Percentiles rank a stretch among this genome's conserved stretches.
Evolutionary conservation across 2,888 invertebrate genomes (phyloP).

Genomic region (Dinocampus coccinellae): DNA sequence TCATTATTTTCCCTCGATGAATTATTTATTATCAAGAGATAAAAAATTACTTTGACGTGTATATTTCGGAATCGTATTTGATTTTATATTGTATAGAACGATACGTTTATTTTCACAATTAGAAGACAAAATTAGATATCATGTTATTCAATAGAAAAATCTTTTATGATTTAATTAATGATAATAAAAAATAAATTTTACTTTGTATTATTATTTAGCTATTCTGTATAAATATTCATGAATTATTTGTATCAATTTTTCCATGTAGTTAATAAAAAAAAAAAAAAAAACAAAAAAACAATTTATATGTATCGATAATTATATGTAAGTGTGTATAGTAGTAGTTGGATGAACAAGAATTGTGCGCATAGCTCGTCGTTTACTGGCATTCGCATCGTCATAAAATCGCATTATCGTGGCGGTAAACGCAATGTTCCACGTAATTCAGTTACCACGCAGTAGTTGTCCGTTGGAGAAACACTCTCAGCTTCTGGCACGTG

Average conservation of each 20-base stretch:
- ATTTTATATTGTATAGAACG: constrained; percentile 20
- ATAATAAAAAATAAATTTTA: neutral
- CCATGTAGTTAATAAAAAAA: neutral
- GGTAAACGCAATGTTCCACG: constrained; percentile 65
- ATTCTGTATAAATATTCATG: too few species aligned
- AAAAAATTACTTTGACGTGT: constrained; percentile 24
- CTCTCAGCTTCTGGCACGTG: constrained; percentile 57
- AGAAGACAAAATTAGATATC: constrained; percentile 27
- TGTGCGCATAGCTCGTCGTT: constrained; percentile 46
- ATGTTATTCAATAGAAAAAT: constrained; percentile 25
- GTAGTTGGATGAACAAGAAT: neutral
- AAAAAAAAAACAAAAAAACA: too few species aligned
- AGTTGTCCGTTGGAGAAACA: constrained; percentile 45
- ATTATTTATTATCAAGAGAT: constrained; percentile 22
- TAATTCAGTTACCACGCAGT: constrained; percentile 65
- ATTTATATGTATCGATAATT: neutral
- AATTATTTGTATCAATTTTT: neutral
- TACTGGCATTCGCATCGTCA: constrained; percentile 56
- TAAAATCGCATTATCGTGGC: constrained; percentile 64
- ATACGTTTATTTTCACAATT: constrained; percentile 27
- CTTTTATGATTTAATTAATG: constrained; percentile 9
- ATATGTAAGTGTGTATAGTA: neutral
- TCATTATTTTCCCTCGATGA: constrained; percentile 21
- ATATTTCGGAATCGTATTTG: constrained; percentile 10
- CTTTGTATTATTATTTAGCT: constrained; percentile 5